Evolutionary conservation across 1,140 invertebrate genomes (phyloP).

Genomic region (Drosophila subobscura): DNA sequence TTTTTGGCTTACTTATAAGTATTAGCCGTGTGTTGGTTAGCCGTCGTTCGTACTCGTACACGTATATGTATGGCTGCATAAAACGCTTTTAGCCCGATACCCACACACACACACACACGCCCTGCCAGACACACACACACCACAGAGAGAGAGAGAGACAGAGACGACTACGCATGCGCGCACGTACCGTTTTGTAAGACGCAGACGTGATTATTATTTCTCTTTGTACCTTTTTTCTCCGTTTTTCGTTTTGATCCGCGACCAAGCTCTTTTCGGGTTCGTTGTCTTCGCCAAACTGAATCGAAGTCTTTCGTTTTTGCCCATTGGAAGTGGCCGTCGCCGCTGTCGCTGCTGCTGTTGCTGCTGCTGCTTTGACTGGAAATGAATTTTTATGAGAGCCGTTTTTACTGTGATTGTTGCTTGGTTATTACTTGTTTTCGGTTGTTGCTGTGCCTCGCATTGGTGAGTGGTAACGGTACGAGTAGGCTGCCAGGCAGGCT

Average conservation of each 20-base stretch:
- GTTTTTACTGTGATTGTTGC: slow-evolving; percentile 28
- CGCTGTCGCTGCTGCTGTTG: slow-evolving; percentile 14
- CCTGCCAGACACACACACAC: slow-evolving; percentile 8
- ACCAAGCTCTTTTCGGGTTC: slow-evolving; percentile 77
- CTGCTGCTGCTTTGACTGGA: slow-evolving; percentile 47
- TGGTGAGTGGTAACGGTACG: slow-evolving; percentile 36
- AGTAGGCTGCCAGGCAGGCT: slow-evolving; percentile 5
- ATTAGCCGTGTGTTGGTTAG: slow-evolving; percentile 33
- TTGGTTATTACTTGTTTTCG: slow-evolving; percentile 36
- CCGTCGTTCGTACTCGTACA: slow-evolving; percentile 31
- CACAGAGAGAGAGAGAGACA: slow-evolving; percentile 25
- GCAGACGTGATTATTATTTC: slow-evolving; percentile 46
- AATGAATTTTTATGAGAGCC: slow-evolving; percentile 54
- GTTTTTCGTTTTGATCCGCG: slow-evolving; percentile 55
- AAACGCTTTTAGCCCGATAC: slow-evolving; percentile 63
- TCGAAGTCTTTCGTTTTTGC: slow-evolving; percentile 83
- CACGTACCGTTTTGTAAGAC: slow-evolving; percentile 73
- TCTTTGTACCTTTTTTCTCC: slow-evolving; percentile 48
- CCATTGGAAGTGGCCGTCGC: slow-evolving; percentile 69
- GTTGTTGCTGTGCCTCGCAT: neutral
- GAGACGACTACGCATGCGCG: slow-evolving; percentile 67
- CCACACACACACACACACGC: slow-evolving; percentile 14
- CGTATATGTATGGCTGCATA: slow-evolving; percentile 52
- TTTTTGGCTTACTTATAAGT: slow-evolving; percentile 46
- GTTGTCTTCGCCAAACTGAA: slow-evolving; percentile 83